Evolutionary conservation across 2,797 vertebrate species (phyloP).

Genomic region (Hypotaenidia philippensis): DNA sequence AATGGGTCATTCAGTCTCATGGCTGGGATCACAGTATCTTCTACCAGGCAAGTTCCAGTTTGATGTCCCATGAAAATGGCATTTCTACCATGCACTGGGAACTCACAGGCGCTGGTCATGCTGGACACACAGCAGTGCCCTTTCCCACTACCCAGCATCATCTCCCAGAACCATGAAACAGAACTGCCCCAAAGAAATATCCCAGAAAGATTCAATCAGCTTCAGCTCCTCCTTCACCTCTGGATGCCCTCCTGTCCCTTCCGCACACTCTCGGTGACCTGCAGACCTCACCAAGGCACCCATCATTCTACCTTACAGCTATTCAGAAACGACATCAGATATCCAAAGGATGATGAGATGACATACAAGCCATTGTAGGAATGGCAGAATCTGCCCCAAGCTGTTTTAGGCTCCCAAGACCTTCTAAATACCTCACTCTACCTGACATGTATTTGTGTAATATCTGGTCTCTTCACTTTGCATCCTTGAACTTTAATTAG

Average conservation of each 20-base stretch:
- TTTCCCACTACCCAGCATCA: rapidly evolving
- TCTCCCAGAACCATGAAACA: neutral
- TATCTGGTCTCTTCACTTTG: neutral
- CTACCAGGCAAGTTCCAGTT: neutral
- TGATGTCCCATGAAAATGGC: neutral
- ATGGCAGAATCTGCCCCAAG: neutral
- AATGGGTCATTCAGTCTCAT: neutral
- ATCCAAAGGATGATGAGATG: neutral
- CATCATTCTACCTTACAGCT: neutral
- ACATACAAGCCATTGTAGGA: neutral
- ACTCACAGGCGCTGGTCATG: neutral
- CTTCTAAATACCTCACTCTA: neutral
- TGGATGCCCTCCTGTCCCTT: rapidly evolving
- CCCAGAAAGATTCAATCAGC: neutral
- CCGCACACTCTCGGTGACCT: neutral
- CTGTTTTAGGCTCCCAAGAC: neutral
- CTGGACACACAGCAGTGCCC: rapidly evolving
- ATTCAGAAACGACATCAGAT: neutral
- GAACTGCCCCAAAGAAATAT: neutral
- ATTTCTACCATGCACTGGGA: neutral
- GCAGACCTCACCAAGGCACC: neutral
- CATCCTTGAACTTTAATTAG: slow-evolving; percentile 39
- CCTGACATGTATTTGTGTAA: slow-evolving; percentile 7
- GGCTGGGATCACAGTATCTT: rapidly evolving
- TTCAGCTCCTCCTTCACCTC: neutral